Conservation (phyloP, 2,888 invertebrate genomes). For the Oasisia sp. region DNA sequence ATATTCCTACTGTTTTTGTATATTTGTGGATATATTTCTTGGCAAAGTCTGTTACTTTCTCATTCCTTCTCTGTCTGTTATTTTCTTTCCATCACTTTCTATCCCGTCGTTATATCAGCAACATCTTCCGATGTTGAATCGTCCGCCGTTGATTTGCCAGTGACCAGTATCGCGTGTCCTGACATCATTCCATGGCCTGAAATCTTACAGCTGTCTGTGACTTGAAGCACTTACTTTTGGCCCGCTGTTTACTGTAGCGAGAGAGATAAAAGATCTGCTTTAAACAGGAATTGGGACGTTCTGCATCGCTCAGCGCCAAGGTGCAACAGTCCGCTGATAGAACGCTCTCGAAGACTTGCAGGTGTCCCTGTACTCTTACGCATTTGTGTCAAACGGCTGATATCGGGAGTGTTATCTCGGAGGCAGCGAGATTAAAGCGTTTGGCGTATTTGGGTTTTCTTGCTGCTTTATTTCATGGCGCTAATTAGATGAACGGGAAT, state of each 20-base stretch:
- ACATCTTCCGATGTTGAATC: background rate
- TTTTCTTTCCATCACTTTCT: background rate
- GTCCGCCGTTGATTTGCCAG: background rate
- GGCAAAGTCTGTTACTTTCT: too few species aligned
- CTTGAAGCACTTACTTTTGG: background rate
- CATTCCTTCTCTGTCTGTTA: too few species aligned
- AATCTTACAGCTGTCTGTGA: background rate
- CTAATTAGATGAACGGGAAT: too few species aligned
- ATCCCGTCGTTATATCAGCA: background rate
- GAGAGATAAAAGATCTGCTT: background rate
- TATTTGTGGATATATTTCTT: too few species aligned
- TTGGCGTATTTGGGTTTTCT: too few species aligned
- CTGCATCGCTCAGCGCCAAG: background rate
- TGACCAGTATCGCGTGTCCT: background rate
- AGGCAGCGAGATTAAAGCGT: background rate
- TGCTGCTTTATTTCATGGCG: too few species aligned
- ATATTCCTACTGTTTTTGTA: too few species aligned
- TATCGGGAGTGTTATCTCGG: background rate
- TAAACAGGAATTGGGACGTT: background rate
- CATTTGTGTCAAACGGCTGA: background rate
- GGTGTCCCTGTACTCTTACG: background rate
- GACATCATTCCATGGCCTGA: background rate
- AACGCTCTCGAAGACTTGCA: background rate
- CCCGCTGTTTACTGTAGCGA: background rate
- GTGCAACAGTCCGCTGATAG: conserved; percentile 12